These are phyloP conservation scores for Lucilia cuprina DNA, from an alignment of 1,140 invertebrate genomes.

Conservation along the genomic window DNA sequence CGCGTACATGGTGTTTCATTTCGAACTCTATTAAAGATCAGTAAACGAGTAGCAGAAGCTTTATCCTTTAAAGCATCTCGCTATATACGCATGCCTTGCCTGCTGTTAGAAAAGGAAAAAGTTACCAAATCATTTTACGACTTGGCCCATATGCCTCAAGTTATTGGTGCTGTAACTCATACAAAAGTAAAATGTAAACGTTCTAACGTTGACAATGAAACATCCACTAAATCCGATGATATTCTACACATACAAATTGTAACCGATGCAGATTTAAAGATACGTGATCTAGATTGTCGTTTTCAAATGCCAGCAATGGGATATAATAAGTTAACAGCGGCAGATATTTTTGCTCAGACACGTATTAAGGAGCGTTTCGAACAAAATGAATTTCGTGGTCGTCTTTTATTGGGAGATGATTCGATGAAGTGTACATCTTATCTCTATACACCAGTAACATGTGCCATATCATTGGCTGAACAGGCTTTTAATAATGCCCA, in stretches of 20 bases:
- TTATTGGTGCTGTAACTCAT: constrained; percentile 49
- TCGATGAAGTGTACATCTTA: constrained; percentile 45
- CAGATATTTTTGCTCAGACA: constrained; percentile 48
- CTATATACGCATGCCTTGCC: constrained; percentile 55
- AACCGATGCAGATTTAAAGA: constrained; percentile 51
- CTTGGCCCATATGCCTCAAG: constrained; percentile 53
- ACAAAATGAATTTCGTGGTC: constrained; percentile 56
- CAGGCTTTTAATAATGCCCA: constrained; percentile 53
- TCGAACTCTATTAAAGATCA: constrained; percentile 51
- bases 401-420: constrained; percentile 50
- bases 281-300: constrained; percentile 52
- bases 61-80: constrained; percentile 52
- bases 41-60: constrained; percentile 50
- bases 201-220: neutral
- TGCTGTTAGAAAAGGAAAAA: constrained; percentile 52
- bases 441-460: constrained; percentile 50
- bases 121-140: constrained; percentile 51
- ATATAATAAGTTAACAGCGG: constrained; percentile 41
- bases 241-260: constrained; percentile 50
- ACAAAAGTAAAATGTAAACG: constrained; percentile 17
- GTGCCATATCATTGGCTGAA: constrained; percentile 43
- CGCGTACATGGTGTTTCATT: constrained; percentile 48
- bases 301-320: constrained; percentile 11
- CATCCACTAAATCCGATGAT: neutral
- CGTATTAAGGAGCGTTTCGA: constrained; percentile 55